Evolutionary conservation across 2,888 invertebrate genomes (phyloP).

Genomic region (Pristionchus fissidentatus): DNA sequence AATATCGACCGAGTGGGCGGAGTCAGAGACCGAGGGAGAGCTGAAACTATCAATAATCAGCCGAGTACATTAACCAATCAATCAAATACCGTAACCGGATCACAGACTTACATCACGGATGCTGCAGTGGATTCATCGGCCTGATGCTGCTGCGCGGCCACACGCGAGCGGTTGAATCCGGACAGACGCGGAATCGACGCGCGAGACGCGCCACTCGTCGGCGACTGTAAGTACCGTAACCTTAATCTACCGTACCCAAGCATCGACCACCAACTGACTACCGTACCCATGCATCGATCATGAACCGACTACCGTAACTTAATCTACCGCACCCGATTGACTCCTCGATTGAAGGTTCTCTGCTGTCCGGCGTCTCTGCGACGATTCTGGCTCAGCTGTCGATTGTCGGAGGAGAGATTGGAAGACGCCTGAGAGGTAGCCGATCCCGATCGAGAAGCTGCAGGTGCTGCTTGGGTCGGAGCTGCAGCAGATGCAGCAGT

Average conservation of each 20-base stretch:
- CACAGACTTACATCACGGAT: background rate
- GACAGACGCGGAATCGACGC: background rate
- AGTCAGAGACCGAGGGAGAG: background rate
- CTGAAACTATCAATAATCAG: background rate
- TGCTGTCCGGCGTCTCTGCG: background rate
- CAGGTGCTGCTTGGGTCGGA: background rate
- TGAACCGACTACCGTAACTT: background rate
- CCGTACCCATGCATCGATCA: background rate
- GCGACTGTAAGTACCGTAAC: background rate
- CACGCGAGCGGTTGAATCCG: background rate
- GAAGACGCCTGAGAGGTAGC: background rate
- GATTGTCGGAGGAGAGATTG: too few species aligned
- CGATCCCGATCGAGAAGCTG: conserved; percentile 5
- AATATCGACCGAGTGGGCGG: background rate
- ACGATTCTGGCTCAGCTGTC: background rate
- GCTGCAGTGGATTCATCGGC: background rate
- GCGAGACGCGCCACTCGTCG: background rate
- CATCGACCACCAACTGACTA: background rate
- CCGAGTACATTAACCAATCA: too few species aligned
- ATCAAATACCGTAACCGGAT: background rate
- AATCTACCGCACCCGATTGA: background rate
- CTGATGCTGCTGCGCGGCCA: background rate
- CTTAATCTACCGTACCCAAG: background rate
- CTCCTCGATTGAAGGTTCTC: too few species aligned
- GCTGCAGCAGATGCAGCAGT: background rate